Conservation (phyloP, 2,113 vertebrate species). For the Sander vitreus region DNA sequence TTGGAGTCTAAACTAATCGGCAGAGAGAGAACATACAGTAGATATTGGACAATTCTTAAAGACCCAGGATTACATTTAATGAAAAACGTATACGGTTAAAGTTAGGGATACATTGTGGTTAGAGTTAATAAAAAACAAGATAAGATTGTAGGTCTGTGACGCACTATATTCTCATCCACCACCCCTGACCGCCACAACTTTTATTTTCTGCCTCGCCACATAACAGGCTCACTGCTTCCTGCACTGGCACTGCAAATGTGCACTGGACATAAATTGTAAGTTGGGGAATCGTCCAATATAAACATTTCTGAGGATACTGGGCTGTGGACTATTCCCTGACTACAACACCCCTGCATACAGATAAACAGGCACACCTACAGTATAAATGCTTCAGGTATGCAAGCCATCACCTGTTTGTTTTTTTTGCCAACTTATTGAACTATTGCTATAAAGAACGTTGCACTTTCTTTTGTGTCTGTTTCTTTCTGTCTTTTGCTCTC, state of each 20-base stretch:
- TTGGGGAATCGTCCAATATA: not conserved
- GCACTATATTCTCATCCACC: not conserved
- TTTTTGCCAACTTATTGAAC: constrained; percentile 37
- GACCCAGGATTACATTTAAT: too few species aligned
- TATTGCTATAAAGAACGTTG: constrained; percentile 37
- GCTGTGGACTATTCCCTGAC: not conserved
- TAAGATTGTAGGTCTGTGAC: not conserved
- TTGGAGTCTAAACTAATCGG: not conserved
- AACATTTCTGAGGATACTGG: not conserved
- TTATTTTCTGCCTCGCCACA: not conserved
- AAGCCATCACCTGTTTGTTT: constrained; percentile 18
- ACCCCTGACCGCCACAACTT: not conserved
- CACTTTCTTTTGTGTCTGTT: constrained; percentile 31
- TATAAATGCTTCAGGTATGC: not conserved
- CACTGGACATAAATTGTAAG: not conserved
- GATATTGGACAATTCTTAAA: not conserved
- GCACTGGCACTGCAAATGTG: not conserved
- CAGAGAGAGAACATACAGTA: not conserved
- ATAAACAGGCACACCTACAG: not conserved
- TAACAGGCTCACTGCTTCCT: not conserved
- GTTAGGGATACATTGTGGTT: too few species aligned
- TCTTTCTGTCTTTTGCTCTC: constrained; percentile 29
- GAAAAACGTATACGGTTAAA: not conserved
- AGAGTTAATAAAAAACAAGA: not conserved
- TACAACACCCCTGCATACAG: not conserved